phyloP scores from a whole-genome alignment of 2,797 vertebrate species.

The Selene dorsalis region DNA sequence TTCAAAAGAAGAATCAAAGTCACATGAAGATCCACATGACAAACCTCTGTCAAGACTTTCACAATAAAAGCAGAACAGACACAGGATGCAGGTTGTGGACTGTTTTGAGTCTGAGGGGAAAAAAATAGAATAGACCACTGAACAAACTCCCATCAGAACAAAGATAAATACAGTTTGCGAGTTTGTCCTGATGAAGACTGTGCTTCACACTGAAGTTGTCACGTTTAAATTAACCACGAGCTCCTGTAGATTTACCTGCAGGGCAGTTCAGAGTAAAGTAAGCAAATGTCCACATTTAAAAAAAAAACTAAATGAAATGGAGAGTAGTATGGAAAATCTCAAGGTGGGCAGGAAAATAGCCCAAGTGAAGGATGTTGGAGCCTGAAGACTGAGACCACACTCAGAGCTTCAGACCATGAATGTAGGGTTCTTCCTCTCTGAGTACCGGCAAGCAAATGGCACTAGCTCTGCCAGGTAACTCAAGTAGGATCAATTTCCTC shows the following conservation, averaged over 20 bases:
- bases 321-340: not conserved
- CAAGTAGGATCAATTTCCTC: slow-evolving; percentile 40
- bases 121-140: not conserved
- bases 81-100: too few relatives aligned
- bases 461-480: slow-evolving; percentile 16
- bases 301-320: too few relatives aligned
- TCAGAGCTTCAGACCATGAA: not conserved
- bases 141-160: not conserved
- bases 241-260: not conserved
- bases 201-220: not conserved
- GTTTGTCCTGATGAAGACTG: not conserved
- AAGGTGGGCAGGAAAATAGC: not conserved
- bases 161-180: not conserved
- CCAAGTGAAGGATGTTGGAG: not conserved
- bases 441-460: slow-evolving; percentile 14
- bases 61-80: too few relatives aligned
- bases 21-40: too few relatives aligned
- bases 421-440: not conserved
- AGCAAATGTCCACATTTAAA: not conserved
- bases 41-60: too few relatives aligned
- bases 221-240: not conserved
- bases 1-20: too few relatives aligned
- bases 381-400: slow-evolving; percentile 14
- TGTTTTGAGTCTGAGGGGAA: not conserved
- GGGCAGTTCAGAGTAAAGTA: not conserved